Percentiles rank a stretch among this genome's conserved stretches.
These are phyloP conservation scores for Cyclura pinguis DNA, from an alignment of 2,797 vertebrate genomes.

Conservation along the genomic window DNA sequence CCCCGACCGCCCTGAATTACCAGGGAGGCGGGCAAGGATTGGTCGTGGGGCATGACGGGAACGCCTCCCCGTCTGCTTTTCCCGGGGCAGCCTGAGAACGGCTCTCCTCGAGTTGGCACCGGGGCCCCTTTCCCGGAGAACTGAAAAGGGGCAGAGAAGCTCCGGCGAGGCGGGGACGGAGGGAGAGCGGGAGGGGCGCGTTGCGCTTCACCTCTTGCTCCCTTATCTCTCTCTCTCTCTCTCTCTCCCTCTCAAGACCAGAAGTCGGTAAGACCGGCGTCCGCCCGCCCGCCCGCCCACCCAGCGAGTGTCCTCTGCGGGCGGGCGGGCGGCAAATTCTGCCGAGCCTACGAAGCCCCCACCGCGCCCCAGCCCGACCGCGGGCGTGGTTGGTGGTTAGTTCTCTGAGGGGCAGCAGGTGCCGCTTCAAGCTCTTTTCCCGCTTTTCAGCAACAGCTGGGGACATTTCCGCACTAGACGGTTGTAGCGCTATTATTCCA, in stretches of 20 bases:
- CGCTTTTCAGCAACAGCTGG: too few relatives aligned
- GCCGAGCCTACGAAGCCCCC: too few relatives aligned
- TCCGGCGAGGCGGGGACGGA: not conserved
- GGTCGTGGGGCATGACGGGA: constrained; percentile 11
- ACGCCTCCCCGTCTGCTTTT: not conserved
- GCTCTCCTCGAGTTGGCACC: too few relatives aligned
- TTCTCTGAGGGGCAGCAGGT: not conserved
- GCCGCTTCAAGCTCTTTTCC: too few relatives aligned
- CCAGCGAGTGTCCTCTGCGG: too few relatives aligned
- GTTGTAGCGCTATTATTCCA: too few relatives aligned
- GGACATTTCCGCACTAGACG: too few relatives aligned
- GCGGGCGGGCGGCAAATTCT: not conserved
- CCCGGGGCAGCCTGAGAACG: not conserved
- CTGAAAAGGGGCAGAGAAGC: not conserved
- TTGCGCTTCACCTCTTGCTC: not conserved
- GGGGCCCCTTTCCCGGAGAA: too few relatives aligned
- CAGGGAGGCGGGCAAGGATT: not conserved
- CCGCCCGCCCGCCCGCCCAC: not conserved
- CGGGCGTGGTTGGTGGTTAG: not conserved
- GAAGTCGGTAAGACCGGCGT: too few relatives aligned
- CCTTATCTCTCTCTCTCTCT: not conserved
- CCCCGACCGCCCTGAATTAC: not conserved
- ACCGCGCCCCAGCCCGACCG: too few relatives aligned
- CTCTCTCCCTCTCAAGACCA: too few relatives aligned
- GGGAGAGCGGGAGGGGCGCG: too few relatives aligned